Percentiles rank a stretch among this genome's conserved stretches.
Conservation (phyloP, 2,888 invertebrate genomes). For the Tenthredo distinguenda region DNA sequence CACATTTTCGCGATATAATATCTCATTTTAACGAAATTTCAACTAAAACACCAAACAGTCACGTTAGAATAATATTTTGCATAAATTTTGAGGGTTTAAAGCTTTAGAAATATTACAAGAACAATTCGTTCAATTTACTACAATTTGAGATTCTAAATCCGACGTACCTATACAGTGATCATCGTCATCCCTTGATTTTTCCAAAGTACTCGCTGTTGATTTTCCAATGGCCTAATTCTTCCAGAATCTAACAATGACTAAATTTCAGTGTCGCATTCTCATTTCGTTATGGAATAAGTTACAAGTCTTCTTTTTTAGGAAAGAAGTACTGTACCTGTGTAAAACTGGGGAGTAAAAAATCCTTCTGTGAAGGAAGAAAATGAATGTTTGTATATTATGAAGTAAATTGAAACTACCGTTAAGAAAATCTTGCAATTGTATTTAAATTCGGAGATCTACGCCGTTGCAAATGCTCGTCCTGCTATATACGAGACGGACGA, state of each 20-base stretch:
- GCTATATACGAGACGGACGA: background rate
- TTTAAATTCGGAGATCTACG: conserved; percentile 20
- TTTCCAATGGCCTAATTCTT: background rate
- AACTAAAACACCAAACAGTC: background rate
- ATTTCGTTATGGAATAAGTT: background rate
- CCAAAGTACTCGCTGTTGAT: background rate
- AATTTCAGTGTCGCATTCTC: background rate
- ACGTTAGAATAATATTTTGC: background rate
- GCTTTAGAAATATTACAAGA: background rate
- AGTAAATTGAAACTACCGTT: background rate
- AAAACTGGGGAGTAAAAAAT: background rate
- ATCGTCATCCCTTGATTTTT: background rate
- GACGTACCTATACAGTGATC: background rate
- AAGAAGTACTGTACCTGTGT: background rate
- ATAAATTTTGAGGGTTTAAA: background rate
- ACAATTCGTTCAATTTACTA: background rate
- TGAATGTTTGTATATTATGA: background rate
- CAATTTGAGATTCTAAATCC: background rate
- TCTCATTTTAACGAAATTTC: background rate
- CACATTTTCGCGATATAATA: conserved; percentile 21
- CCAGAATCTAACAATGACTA: background rate
- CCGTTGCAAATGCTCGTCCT: background rate
- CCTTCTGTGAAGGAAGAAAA: background rate
- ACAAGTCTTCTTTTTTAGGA: background rate
- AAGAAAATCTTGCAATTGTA: background rate